Base-by-base conservation (phyloP, 2,797 vertebrate species). In the Paratrypauchen microcephalus region DNA sequence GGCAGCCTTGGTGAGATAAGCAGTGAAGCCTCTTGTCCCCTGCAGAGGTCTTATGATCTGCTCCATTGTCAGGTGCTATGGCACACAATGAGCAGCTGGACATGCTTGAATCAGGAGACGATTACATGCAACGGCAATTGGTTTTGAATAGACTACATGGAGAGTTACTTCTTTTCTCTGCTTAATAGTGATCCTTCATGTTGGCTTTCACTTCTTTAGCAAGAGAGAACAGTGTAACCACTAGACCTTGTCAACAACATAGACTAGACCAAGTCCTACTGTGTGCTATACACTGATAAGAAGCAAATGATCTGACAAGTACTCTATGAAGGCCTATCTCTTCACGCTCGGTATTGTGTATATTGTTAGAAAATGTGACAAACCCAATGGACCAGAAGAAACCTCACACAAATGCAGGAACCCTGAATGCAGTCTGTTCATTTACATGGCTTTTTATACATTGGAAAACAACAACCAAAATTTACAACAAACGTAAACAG, bases 51-150 rank as follows among this genome's bases (percentile, higher is more conserved):
- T 80, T 88, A 84, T 87, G 88, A 91, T 92, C 87, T 88, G 83
- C 80, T 78, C 83, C 74, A 89, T 90, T 91, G 92, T 91, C 78
- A 83, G 76, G 76, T 60, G 69, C 78, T 72, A 66, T 64, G 72
- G 77, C 73, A 77, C 79, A 92, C 92, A 93, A 93, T 92, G 91
- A 88, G 84, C 93, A 92, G 90, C 92, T 94, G 92, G 90, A 90
- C 85, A 74, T 63, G 90, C 82, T 75, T 88, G 89, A 94, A 92
- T 92, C 83, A 80, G 80, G 84, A 91, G 83, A 89, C 86, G 88
- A 92, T 94, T 94, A 93, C 90, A 93, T 77, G 90, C 84, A 88
- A 91, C 81, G 90, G 75, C 89, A 91, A 91, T 78, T 90, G 89
- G 91, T 83, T 85, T 81, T 93, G 87, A 92, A 92, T 92, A 78